Base-by-base conservation (phyloP, 2,797 vertebrate genomes). In the Antrozous pallidus region DNA sequence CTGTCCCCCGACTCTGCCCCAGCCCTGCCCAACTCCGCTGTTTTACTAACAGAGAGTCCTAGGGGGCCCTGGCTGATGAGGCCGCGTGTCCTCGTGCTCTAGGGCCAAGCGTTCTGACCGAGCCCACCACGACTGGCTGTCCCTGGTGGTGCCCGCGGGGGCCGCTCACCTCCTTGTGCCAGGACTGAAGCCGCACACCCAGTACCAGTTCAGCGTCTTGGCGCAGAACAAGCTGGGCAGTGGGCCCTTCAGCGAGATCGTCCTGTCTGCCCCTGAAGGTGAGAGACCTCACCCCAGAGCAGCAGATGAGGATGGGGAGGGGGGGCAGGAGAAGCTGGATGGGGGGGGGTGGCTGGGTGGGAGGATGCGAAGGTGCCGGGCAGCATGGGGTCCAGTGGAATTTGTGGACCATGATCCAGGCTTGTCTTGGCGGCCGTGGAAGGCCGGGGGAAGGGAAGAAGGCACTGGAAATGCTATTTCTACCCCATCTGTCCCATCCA, bases 201-300 rank as follows among this genome's bases (percentile, higher is more conserved):
- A 97, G 65, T 99, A 99, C 97, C 99, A 99, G 98, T 99, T 99
- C 98, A 99, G 99, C 0, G 97, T 99, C 93, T 98, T 99, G 56
- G 99, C 99, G 84, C 99, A 99, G 98, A 99, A 99, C 98, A 99
- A 99, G 96, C 98, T 99, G 65, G 99, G 99, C 54, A 99, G 99
- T 0, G 99, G 99, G 24, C 99, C 99, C 40, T 99, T 99, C 98
- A 99, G 99, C 77, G 99, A 99, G 97, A 99, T 99, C 0, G 95
- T 99, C 94, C 98, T 99, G 79, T 98, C 98, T 26, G 97, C 97
- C 90, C 99, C 99, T 7, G 97, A 97, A 90, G 98, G 98, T 98
- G 73, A 98, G 84, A 95, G 18, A 31, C 9, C 58, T 36, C 2
- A 1, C 33, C 16, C 26, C 26, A 51, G 28, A 28, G 26, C 40